A percentile compares a stretch with the other conserved stretches of the same genome.
Evolutionary conservation across 2,113 vertebrate species (phyloP).

Genomic region (Pristiophorus japonicus): DNA sequence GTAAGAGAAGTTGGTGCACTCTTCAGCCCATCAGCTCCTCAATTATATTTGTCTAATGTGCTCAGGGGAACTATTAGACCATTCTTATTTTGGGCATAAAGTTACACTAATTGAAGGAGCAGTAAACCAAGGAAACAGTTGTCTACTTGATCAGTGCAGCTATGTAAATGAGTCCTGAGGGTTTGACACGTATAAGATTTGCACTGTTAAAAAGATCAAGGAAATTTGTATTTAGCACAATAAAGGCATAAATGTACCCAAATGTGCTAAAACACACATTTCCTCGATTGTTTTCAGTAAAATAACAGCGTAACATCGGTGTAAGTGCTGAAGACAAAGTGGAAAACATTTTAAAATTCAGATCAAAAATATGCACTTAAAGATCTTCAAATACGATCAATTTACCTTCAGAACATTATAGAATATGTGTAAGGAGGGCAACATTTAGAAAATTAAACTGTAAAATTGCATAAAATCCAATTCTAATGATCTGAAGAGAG

Average conservation of each 20-base stretch:
- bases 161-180: not conserved
- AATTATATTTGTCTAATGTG: not conserved
- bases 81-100: not conserved
- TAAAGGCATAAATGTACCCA: not conserved
- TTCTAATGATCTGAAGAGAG: not conserved
- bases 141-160: not conserved
- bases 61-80: not conserved
- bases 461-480: not conserved
- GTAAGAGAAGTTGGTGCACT: not conserved
- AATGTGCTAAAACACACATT: not conserved
- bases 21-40: not conserved
- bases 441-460: not conserved
- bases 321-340: not conserved
- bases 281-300: not conserved
- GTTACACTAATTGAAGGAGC: not conserved
- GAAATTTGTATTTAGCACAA: not conserved
- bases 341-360: constrained; percentile 20
- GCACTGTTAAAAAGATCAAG: not conserved
- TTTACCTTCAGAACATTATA: not conserved
- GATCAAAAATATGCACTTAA: not conserved
- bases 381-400: not conserved
- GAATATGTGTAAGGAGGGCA: not conserved
- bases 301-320: not conserved
- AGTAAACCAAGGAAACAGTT: not conserved
- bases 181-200: not conserved